Evolutionary conservation across 2,888 invertebrate genomes (phyloP).

Genomic region (Ectemnius continuus): DNA sequence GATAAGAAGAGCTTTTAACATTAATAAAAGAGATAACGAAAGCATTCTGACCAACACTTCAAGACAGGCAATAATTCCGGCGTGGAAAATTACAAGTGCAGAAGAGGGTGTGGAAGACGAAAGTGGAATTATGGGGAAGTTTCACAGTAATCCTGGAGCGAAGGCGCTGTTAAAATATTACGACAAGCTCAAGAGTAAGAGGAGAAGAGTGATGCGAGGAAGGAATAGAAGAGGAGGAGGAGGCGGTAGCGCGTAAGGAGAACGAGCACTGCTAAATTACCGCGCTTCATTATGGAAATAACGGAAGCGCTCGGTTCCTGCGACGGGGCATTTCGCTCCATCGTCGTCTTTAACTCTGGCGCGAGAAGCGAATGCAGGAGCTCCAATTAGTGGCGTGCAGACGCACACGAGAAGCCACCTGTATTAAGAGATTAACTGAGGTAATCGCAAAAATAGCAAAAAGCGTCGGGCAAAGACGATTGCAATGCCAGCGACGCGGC

Average conservation of each 20-base stretch:
- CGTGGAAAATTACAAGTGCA: no score
- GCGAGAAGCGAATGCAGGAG: no score
- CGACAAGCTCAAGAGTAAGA: neutral
- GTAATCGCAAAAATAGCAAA: neutral
- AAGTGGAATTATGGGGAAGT: neutral
- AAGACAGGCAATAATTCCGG: no score
- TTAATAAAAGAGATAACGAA: no score
- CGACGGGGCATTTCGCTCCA: no score
- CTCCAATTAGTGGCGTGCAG: no score
- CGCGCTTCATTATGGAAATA: conserved; percentile 7
- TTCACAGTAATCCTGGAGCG: conserved; percentile 4
- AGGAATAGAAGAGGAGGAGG: neutral
- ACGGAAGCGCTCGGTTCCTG: neutral
- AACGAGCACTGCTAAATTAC: neutral
- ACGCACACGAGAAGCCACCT: neutral
- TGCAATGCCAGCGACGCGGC: conserved; percentile 21
- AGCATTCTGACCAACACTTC: no score
- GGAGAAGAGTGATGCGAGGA: neutral
- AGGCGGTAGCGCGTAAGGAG: neutral
- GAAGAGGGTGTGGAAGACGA: no score
- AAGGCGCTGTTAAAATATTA: conserved; percentile 1
- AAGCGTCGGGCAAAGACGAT: conserved; percentile 21
- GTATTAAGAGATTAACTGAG: neutral
- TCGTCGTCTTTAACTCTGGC: no score
- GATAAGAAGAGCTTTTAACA: no score